Evolutionary conservation across 2,888 invertebrate species (phyloP).

Genomic region (Aricia artaxerxes): DNA sequence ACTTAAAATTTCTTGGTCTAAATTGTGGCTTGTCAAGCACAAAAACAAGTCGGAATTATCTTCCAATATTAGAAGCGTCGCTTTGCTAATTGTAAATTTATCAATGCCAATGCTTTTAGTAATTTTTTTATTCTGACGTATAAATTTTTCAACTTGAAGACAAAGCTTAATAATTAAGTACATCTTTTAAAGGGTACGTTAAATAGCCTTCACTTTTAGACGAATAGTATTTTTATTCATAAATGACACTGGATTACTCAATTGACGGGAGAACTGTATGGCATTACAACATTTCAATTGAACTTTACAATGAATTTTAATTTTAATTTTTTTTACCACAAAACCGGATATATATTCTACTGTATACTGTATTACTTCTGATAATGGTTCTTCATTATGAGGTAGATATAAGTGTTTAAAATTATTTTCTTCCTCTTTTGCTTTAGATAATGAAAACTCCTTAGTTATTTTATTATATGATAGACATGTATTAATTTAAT

Average conservation of each 20-base stretch:
- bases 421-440: too few relatives aligned
- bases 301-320: background rate
- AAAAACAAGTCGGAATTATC: background rate
- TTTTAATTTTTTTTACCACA: background rate
- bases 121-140: background rate
- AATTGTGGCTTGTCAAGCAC: too few relatives aligned
- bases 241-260: background rate
- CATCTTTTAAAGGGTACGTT: constrained; percentile 1
- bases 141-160: background rate
- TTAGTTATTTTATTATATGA: too few relatives aligned
- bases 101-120: background rate
- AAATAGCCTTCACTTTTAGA: background rate
- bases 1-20: background rate
- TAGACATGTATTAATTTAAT: too few relatives aligned
- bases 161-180: background rate
- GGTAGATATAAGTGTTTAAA: too few relatives aligned
- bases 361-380: too few relatives aligned
- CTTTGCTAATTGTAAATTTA: background rate
- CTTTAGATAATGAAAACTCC: too few relatives aligned
- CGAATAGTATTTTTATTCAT: background rate
- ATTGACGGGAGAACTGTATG: background rate
- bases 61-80: background rate
- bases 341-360: too few relatives aligned
- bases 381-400: too few relatives aligned
- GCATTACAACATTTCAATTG: background rate